A percentile compares a stretch with the other conserved stretches of the same genome.
Conservation (phyloP, 2,113 vertebrate species). For the Copsychus sechellarum region DNA sequence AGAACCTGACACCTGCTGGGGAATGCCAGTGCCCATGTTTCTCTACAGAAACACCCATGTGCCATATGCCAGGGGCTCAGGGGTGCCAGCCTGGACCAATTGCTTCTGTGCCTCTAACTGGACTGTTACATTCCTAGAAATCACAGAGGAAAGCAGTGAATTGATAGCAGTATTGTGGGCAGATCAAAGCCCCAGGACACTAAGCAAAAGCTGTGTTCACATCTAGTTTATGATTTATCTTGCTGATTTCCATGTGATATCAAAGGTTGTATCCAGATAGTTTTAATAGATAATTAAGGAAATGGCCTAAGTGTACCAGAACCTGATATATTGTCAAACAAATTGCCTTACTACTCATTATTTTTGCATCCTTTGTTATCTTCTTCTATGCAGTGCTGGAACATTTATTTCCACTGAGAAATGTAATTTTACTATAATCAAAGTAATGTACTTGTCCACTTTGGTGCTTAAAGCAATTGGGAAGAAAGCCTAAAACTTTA, state of each 20-base stretch:
- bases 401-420: conserved; percentile 10
- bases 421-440: not conserved
- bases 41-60: not conserved
- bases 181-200: not conserved
- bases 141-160: not conserved
- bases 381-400: not conserved
- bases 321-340: not conserved
- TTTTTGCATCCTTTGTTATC: not conserved
- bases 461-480: not conserved
- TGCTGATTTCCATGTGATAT: not conserved
- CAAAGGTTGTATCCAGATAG: not conserved
- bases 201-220: not conserved
- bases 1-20: not conserved
- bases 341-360: not conserved
- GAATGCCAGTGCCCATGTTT: not conserved
- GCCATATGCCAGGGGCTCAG: accelerated
- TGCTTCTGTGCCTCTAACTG: not conserved
- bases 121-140: not conserved
- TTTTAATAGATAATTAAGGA: not conserved
- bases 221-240: not conserved
- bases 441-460: not conserved
- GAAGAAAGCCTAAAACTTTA: not conserved
- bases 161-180: not conserved
- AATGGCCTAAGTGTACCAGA: not conserved
- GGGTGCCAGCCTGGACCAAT: not conserved